phyloP scores from a whole-genome alignment of 2,888 invertebrate genomes.

The Nudaria mundana region DNA sequence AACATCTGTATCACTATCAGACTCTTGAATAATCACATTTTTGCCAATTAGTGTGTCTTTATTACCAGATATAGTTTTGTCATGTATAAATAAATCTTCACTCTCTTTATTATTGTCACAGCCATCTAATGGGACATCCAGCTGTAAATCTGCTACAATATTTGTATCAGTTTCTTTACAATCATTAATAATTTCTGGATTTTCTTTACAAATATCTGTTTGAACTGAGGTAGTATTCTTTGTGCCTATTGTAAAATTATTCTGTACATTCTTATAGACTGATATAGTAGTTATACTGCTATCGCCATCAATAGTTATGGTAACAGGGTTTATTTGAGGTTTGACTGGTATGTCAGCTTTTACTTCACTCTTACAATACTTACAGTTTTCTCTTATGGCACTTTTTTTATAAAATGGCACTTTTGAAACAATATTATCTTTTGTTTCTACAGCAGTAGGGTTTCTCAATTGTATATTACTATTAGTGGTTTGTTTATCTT shows the following conservation, averaged over 20 bases:
- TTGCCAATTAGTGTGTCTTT: conserved; percentile 14
- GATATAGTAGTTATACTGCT: conserved; percentile 45
- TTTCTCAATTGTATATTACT: conserved; percentile 1
- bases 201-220: conserved; percentile 40
- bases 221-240: conserved; percentile 42
- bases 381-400: conserved; percentile 43
- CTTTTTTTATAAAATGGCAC: conserved; percentile 60
- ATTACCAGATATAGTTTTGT: neutral
- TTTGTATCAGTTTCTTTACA: neutral
- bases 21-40: conserved; percentile 50
- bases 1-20: conserved; percentile 54
- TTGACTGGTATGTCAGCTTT: conserved; percentile 1
- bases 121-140: neutral
- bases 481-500: conserved; percentile 7
- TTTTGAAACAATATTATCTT: conserved; percentile 21
- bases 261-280: conserved; percentile 34
- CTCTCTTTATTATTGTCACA: conserved; percentile 11
- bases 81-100: conserved; percentile 37
- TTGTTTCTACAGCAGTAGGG: conserved; percentile 4
- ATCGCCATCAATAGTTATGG: conserved; percentile 49
- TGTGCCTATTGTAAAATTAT: conserved; percentile 13
- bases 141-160: neutral
- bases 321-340: conserved; percentile 35
- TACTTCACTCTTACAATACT: conserved; percentile 27
- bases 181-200: neutral